Base-by-base conservation (phyloP, 1,140 invertebrate genomes). In the Steinernema feltiae region DNA sequence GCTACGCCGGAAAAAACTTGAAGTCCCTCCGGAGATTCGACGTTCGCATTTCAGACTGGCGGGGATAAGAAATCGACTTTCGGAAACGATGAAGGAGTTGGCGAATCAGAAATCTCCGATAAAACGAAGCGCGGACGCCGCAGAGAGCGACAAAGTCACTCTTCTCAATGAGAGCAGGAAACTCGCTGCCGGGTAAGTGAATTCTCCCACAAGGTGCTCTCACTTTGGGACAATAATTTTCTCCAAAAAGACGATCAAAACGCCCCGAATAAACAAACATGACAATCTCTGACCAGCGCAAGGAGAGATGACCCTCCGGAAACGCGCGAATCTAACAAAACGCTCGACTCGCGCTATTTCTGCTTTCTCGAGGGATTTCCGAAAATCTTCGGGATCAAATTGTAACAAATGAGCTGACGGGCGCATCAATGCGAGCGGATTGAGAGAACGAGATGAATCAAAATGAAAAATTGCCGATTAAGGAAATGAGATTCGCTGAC, bases 401-500 rank as follows among this genome's bases (percentile, higher is more conserved):
- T 7, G 35, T 41, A 41, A 41, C 35, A 41, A 41, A 41, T 41
- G 35, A 18, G 35, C 35, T 18, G 35, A 7, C 35, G 18, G 35
- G 18, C 7, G 24, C 15, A 63, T 15, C 3, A 27, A 63, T 21
- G 35, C 7, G 53, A 63, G 24, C 53, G 53, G 12, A 15, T 41
- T 41, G 35, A 7, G 35, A 7, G 53, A 21, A 15, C 24, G 24
- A 27, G 53, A 63, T 63, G 24, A 63, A 63, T 63, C 53, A 63
- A 63, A 63, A 63, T 17, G 53, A 63, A 21, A 27, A 63, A 63
- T 63, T 15, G 53, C 15, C 53, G 53, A 63, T 63, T 63, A 63
- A 27, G 53, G 53, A 63, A 63, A 63, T 63, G 53, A 63, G 53
- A 63, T 63, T 63, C 12, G 53, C 53, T 21, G 53, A 63, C 7